Evolutionary conservation across 1,140 invertebrate genomes (phyloP), one percentile per base, ranked within the genome.

Genomic region (Melanaphis sacchari): DNA sequence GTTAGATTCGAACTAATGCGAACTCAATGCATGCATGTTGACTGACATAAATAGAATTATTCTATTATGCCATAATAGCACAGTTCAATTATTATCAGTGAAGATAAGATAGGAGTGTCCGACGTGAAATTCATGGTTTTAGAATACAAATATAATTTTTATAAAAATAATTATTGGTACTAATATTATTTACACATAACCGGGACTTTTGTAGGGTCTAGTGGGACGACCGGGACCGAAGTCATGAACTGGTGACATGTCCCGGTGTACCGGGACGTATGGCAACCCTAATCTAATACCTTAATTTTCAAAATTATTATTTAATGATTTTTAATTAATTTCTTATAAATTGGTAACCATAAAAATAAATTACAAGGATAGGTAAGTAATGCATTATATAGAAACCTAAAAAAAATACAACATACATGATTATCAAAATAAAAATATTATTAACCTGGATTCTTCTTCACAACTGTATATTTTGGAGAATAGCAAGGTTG

Each of bases 211-310:
- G 90, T 11, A 66, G 89, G 38, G n/a, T 66, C 54, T 66, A 90
- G 2, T 41, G 38, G 54, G 54, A 91, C n/a, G 15, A 76, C 38
- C 31, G 52, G 21, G 49, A 90, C 36, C 36, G 38, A 90, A 90
- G 49, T 90, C 52, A 90, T 90, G n/a, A 66, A 66, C 54, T 76
- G 90, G 90, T 91, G 54, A 91, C 40, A 76, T 76, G 54, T 76
- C 54, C 89, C 38, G 89, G 89, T 90, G 54, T 90, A 90, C 38
- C 26, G 89, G 89, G 52, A 76, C 54, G 89, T 91, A 91, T 91
- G 90, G 90, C 54, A 90, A 90, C 49, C 88, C 36, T 90, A 90
- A 0, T 0, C 26, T 43, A 85, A 52, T 52, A 52, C 22, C 52
- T 52, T 7, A 46, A 5, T 46, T 46, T 5, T 46, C 11, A 46